Base-by-base conservation (phyloP, 2,888 invertebrate genomes). In the Cyaniris semiargus region DNA sequence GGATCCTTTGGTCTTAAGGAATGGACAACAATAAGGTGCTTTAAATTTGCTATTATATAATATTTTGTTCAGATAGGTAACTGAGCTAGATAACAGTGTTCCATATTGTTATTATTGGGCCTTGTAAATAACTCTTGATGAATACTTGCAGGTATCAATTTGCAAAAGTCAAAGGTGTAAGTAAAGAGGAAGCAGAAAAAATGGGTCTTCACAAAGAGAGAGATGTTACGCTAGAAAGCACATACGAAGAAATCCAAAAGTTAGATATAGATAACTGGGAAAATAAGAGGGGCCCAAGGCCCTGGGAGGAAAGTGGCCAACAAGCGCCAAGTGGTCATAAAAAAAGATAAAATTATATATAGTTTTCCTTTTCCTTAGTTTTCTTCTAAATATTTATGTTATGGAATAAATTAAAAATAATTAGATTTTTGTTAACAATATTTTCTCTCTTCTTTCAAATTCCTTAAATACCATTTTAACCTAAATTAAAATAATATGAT, bases 231-330 rank as follows among this genome's bases (percentile, higher is more conserved):
- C 86, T 98, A 81, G 97, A 98, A 89, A 89, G 91, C 58, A 96
- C 96, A 82, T 97, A 95, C 91, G 96, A 97, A 81, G 96, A 96
- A 89, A 93, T 97, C 3, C 94, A 97, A 87, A 88, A 94, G 77
- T 88, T 96, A 60, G 96, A 98, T 86, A 95, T 97, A 81, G 96
- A 97, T 81, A 95, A 96, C 82, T 98, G 98, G 98, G 95, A 97
- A 85, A 98, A 98, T 85, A 95, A 96, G 81, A 93, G 98, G 83
- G 97, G 97, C 0, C 97, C 98, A 6, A 93, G 98, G 77, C 98
- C 98, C 0, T 98, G 98, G 98, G 98, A 98, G 85, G 94, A 95
- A 80, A 84, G 84, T 80, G 81, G 82, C 78, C 80, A 83, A 78
- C 78, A 82, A 80, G 80, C 78, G 13, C 70, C 60, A 27, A 75